Percentiles rank a stretch among this genome's conserved stretches.
Evolutionary conservation across 2,888 invertebrate genomes (phyloP).

Genomic region (Nomada fabriciana): DNA sequence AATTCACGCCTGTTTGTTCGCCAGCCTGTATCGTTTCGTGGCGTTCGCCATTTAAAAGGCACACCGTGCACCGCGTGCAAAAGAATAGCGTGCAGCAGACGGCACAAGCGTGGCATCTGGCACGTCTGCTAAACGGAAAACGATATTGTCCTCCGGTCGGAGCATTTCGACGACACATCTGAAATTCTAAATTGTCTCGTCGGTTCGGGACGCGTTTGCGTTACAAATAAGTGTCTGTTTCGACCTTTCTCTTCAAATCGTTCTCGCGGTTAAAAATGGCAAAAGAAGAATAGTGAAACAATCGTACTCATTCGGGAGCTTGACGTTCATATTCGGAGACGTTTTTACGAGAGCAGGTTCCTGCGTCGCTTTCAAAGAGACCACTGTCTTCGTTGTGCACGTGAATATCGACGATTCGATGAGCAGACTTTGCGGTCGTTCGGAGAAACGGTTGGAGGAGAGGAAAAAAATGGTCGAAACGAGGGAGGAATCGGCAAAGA

Average conservation of each 20-base stretch:
- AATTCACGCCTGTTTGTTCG: conserved; percentile 45
- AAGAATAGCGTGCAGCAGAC: conserved; percentile 15
- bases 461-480: conserved; percentile 20
- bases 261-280: neutral
- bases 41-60: conserved; percentile 22
- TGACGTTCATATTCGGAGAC: neutral
- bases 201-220: neutral
- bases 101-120: conserved; percentile 31
- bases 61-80: neutral
- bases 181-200: conserved; percentile 19
- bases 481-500: conserved; percentile 19
- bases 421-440: neutral
- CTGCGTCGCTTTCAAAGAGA: conserved; percentile 58
- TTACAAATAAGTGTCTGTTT: neutral
- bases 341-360: conserved; percentile 38
- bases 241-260: neutral
- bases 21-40: conserved; percentile 32
- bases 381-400: conserved; percentile 37
- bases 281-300: too few relatives aligned
- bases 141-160: conserved; percentile 2
- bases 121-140: conserved; percentile 24
- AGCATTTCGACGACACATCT: conserved; percentile 18
- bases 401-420: conserved; percentile 21
- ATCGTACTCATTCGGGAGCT: neutral
- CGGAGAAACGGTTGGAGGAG: neutral